Conservation (phyloP, 2,888 invertebrate genomes). For the Cenopis cana region DNA sequence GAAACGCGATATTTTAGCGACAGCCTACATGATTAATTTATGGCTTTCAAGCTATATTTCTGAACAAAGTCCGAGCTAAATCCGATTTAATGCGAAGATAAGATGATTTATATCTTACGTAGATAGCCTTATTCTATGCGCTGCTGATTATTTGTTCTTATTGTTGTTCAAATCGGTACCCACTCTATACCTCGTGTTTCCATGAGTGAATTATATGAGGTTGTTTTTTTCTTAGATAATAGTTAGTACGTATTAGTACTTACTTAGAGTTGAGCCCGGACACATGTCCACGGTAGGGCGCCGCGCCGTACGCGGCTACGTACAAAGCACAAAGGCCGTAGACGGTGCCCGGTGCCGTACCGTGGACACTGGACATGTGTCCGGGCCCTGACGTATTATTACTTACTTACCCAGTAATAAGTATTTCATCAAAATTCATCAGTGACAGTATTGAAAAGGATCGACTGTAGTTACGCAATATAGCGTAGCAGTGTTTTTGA, state of each 20-base stretch:
- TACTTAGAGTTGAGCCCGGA: no score
- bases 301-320: no score
- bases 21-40: conserved; percentile 85
- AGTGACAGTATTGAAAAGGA: neutral
- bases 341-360: no score
- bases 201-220: neutral
- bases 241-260: no score
- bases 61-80: conserved; percentile 68
- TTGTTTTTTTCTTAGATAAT: neutral
- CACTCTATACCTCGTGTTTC: neutral
- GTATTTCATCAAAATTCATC: no score
- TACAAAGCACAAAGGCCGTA: no score
- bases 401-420: no score
- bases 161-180: conserved; percentile 20
- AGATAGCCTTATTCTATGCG: conserved; percentile 56
- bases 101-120: conserved; percentile 74
- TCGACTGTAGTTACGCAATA: neutral
- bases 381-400: no score
- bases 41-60: conserved; percentile 75
- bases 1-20: conserved; percentile 82
- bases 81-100: conserved; percentile 79
- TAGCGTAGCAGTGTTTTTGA: neutral
- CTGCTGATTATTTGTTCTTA: conserved; percentile 37
- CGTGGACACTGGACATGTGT: no score
- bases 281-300: no score